Evolutionary conservation across 2,113 vertebrate genomes (phyloP), one percentile per base, ranked within the genome.

Genomic region (Toxotes chatareus): DNA sequence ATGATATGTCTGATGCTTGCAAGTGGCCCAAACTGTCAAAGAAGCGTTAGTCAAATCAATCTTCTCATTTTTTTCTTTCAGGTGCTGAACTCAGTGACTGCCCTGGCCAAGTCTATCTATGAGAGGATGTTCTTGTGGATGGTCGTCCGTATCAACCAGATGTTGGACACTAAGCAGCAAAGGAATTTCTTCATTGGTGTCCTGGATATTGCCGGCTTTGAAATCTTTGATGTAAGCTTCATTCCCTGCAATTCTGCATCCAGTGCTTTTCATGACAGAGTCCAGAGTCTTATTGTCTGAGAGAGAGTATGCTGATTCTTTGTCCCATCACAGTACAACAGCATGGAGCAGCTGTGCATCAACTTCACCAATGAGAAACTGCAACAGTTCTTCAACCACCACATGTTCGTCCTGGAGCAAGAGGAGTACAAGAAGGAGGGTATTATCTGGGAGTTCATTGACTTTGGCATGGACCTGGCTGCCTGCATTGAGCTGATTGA

Each of bases 401-500:
- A 27, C 27, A 27, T 27, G 27, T 27, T 27, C 27, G 27, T 27
- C 27, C 27, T 27, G 27, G 27, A 27, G 27, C 27, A 27, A 27
- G 27, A 27, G 27, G 27, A 27, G 27, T 27, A 27, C 27, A 27
- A 27, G 27, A 27, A 97, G 83, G 96, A 97, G 65, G 96, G 97
- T 8, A 97, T 97, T 85, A 76, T 96, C 69, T 97, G 96, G 97
- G 95, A 94, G 21, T 97, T 97, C 93, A 97, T 97, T 95, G 96
- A 97, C 76, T 97, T 97, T 47, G 97, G 97, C 1, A 97, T 97
- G 96, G 97, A 97, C 89, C 80, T 96, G 93, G 96, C 96, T 93
- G 96, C 96, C 82, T 97, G 96, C 92, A 97, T 97, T 92, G 96
- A 97, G 91, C 96, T 97, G 16, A 97, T 96, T 93, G 96, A 97